Evolutionary conservation across 2,797 vertebrate genomes (phyloP), one percentile per base, ranked within the genome.

Genomic region (Tolypeutes matacus): DNA sequence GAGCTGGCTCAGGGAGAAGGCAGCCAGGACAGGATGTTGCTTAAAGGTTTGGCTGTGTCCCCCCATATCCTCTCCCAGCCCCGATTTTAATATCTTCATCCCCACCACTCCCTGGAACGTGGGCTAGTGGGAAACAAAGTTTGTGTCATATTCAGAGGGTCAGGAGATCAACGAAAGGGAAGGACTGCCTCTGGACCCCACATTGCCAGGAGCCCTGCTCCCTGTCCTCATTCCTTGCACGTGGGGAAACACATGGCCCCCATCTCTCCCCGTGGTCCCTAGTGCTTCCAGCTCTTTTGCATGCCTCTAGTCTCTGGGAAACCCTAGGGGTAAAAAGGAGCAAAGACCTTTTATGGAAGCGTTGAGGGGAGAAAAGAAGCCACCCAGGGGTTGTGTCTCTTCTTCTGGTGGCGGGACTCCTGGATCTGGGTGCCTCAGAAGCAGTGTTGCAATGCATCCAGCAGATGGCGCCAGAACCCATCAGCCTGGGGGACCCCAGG

Each of bases 381-480:
- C 21, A 0, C 14, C 39, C 1, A 46, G 9, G 39, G 17, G 27
- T 31, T 11, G 46, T 51, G 36, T 69, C 42, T 42, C 11, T 10
- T 13, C 64, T 51, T 18, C 2, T 0, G 14, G 53, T 36, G 5
- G 10, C 1, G 0, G 62, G 31, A 17, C 39, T 75, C 51, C 39
- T 5, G 0, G 23, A 11, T 46, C 36, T 21, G 29, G 20, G 39
- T 10, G 65, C 75, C 77, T 72, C 25, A 36, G 86, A 67, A 72
- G 86, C 94, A 94, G 80, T 91, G 89, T 27, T 34, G n/a, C 56
- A 13, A 70, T 42, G 10, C 3, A 2, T 86, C 96, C 97, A 85
- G 95, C 78, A 97, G 97, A 87, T 95, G 97, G 96, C 93, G 36
- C 92, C 70, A 76, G 56, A 85, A 72, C n/a, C 42, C 93, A 51